Conservation (phyloP, 2,113 vertebrate species). For the Sarotherodon lohbergeri region DNA sequence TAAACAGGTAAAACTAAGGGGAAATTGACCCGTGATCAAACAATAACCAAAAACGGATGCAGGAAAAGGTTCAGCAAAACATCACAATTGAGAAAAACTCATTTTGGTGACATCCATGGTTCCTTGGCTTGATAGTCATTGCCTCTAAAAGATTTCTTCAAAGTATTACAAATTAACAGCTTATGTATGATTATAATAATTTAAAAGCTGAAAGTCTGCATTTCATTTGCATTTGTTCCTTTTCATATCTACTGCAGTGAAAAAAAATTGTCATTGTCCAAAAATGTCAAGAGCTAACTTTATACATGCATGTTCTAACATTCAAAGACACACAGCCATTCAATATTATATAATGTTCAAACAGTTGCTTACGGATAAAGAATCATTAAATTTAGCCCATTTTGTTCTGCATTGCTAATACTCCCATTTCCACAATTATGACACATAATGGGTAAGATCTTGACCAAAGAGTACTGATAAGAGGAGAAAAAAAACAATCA, state of each 20-base stretch:
- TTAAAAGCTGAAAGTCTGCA: neutral
- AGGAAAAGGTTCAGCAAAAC: neutral
- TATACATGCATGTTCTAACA: neutral
- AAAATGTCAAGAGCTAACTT: neutral
- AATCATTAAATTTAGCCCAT: neutral
- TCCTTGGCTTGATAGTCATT: neutral
- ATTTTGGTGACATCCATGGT: neutral
- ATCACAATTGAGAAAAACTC: neutral
- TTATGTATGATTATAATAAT: neutral
- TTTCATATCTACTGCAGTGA: neutral
- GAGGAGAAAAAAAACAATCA: constrained; percentile 3
- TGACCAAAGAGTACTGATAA: neutral
- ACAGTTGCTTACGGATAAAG: neutral
- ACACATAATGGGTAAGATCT: neutral
- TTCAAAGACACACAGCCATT: neutral
- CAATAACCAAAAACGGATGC: neutral
- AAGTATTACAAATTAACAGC: neutral
- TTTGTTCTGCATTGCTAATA: constrained; percentile 4
- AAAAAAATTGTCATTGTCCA: neutral
- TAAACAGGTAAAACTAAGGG: neutral
- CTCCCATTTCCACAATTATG: neutral
- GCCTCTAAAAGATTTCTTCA: neutral
- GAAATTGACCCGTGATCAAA: neutral
- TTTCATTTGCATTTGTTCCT: neutral
- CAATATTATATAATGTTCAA: neutral